Base-by-base conservation (phyloP, 2,797 vertebrate genomes). In the Sebastolobus alascanus region DNA sequence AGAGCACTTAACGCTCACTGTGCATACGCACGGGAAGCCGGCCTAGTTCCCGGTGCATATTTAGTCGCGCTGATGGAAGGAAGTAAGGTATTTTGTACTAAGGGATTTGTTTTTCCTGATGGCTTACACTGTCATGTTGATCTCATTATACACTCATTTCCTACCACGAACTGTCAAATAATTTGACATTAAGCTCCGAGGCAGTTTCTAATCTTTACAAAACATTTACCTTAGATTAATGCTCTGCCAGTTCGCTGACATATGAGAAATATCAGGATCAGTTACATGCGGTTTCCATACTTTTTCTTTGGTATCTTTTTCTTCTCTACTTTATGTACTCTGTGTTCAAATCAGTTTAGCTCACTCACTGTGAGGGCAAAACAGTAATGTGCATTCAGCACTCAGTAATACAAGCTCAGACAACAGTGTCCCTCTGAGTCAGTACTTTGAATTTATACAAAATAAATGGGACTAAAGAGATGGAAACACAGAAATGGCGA, bases 121-220 rank as follows among this genome's bases (percentile, higher is more conserved):
- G 89, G 90, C 87, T 93, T 91, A 91, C 76, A 76, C 89, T 84
- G 89, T 89, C 85, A 90, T 82, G 78, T 82, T 91, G 90, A 93
- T 94, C 90, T 90, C 79, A 92, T 93, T 94, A 94, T 84, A 81
- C 86, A 91, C 82, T 93, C 90, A 82, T 93, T 90, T 87, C 79
- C 86, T 66, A 88, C 82, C 88, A 81, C 16, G 6, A 87, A 89
- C 89, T 90, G 90, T 93, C 87, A 90, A 84, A 93, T 80, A 75
- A 76, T 90, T 90, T 91, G 82, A 87, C 85, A 83, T 90, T 86
- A 89, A 88, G 81, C 84, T 87, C 59, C 3, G 5, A 70, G 79
- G 74, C 80, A 77, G 55, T 90, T 89, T 86, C 78, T 87, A 88
- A 90, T 91, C 83, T 90, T 80, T 81, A 85, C 82, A 86, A 79